Evolutionary conservation across 2,797 vertebrate species (phyloP), one percentile per base, ranked within the genome.

Genomic region (Hoplostethus atlanticus): DNA sequence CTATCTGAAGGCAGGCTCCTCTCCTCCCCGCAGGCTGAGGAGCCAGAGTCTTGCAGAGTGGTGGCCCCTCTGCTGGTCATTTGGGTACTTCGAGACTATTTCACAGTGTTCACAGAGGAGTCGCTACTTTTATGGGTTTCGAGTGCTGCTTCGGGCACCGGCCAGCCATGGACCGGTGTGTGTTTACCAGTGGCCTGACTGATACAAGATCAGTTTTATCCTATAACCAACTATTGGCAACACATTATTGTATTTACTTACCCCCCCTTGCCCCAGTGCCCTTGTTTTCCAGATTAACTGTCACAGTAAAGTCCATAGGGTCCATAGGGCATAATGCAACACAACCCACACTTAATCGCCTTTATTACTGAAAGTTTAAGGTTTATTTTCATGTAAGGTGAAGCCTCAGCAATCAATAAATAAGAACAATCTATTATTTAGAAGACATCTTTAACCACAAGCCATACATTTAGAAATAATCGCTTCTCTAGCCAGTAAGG

Each of bases 11-110:
- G 78, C 65, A 61, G 79, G 53, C 11, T 3, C 10, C 53, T 64
- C 68, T 65, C n/a, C 58, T 46, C 17, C 46, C 47, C 40, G 16
- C 71, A 73, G 38, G 56, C 36, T 2, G 74, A 76, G 73, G 59
- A 84, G 80, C 25, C 10, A 46, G 51, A 28, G 52, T 69, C 73
- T 80, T 13, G 28, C 61, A 82, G 69, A 70, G 65, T 6, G 36
- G 54, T 56, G 60, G 83, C 84, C 74, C 81, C 84, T 88, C 85
- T 90, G 71, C 83, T 85, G 87, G 87, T 72, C 68, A 69, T 47
- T 75, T 64, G 71, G 76, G 65, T 71, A 76, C 73, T 52, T 63
- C 40, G 10, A 9, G 58, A 78, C 64, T 38, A 28, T 77, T 68
- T 69, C 52, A 78, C 48, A 67, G 25, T 55, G 30, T 17, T 63